Percentiles rank a stretch among this genome's conserved stretches.
These are phyloP conservation scores for Trachemys scripta DNA, from an alignment of 2,113 vertebrate genomes.

Conservation along the genomic window DNA sequence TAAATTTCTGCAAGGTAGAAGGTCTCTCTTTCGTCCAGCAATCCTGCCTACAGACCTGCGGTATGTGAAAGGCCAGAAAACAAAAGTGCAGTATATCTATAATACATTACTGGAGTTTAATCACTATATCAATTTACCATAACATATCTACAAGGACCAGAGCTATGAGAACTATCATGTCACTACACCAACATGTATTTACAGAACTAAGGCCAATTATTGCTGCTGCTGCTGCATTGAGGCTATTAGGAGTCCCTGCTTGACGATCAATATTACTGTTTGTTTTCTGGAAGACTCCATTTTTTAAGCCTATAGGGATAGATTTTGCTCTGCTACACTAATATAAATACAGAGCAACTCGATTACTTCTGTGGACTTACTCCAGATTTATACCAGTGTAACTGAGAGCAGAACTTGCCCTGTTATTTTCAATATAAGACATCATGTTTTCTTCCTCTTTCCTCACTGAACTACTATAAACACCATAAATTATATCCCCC, in stretches of 20 bases:
- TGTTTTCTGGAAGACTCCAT: not conserved
- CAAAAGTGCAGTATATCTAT: not conserved
- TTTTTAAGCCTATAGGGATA: not conserved
- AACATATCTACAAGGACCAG: not conserved
- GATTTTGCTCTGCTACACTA: not conserved
- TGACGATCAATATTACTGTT: not conserved
- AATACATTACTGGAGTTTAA: slow-evolving; percentile 22
- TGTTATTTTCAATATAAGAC: not conserved
- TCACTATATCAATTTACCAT: not conserved
- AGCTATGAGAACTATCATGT: fast-evolving
- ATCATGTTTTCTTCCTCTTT: not conserved
- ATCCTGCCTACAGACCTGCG: slow-evolving; percentile 2
- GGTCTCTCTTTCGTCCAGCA: not conserved
- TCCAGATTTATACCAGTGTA: not conserved
- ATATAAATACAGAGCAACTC: not conserved
- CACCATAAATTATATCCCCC: not conserved
- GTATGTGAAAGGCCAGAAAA: not conserved
- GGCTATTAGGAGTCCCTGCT: not conserved
- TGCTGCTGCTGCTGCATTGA: not conserved
- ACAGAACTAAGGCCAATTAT: not conserved
- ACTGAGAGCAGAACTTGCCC: not conserved
- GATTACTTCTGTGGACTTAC: not conserved
- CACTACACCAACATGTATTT: not conserved
- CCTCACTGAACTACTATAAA: not conserved
- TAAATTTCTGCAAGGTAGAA: not conserved